Percentiles rank a stretch among this genome's conserved stretches.
Conservation (phyloP, 2,113 vertebrate genomes). For the Recurvirostra avosetta region DNA sequence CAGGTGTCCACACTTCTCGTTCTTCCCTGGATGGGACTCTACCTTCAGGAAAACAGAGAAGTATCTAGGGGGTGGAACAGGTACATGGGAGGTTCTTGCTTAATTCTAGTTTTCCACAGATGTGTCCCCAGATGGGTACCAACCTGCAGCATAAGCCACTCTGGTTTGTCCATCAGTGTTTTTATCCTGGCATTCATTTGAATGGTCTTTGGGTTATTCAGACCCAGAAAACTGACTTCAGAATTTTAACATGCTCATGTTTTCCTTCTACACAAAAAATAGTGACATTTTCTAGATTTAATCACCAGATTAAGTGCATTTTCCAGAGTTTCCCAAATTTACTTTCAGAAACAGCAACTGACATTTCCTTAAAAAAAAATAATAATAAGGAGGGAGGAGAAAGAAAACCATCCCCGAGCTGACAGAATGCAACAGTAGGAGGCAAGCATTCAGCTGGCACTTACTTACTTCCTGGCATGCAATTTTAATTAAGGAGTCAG, state of each 20-base stretch:
- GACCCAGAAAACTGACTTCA: not conserved
- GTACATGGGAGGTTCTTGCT: not conserved
- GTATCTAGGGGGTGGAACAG: not conserved
- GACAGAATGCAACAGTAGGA: conserved; percentile 72
- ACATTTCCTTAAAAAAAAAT: conserved; percentile 22
- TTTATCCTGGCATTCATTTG: not conserved
- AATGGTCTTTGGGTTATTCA: not conserved
- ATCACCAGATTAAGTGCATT: not conserved
- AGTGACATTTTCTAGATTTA: not conserved
- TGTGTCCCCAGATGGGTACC: not conserved
- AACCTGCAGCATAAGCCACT: not conserved
- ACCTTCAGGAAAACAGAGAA: not conserved
- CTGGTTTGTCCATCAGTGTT: not conserved
- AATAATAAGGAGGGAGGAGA: not conserved
- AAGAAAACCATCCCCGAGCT: conserved; percentile 27
- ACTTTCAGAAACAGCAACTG: conserved; percentile 20
- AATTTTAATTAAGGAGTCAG: conserved; percentile 77
- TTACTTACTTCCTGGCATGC: conserved; percentile 69
- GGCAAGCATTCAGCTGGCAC: conserved; percentile 69
- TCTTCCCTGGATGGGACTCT: not conserved
- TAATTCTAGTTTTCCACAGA: not conserved
- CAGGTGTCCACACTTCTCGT: not conserved
- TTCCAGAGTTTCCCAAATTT: conserved; percentile 9
- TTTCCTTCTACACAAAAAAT: not conserved
- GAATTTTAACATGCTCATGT: not conserved